A percentile compares a stretch with the other conserved stretches of the same genome.
Conservation (phyloP, 2,888 invertebrate species). For the Sympetrum striolatum region DNA sequence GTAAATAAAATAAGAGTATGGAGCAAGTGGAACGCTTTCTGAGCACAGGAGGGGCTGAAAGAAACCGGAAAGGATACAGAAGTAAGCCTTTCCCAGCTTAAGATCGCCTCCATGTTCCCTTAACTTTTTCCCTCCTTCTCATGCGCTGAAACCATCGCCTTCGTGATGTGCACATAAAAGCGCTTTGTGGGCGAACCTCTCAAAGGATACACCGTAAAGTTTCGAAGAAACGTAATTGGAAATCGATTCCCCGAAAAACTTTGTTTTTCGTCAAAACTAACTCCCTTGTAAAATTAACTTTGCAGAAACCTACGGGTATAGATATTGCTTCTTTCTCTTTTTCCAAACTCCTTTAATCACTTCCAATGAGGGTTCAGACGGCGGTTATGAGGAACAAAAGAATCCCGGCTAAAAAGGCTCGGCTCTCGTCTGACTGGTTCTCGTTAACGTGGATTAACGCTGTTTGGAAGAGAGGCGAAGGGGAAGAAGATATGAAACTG, state of each 20-base stretch:
- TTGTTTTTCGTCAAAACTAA: background rate
- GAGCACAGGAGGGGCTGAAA: background rate
- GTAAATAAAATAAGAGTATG: background rate
- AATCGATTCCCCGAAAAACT: background rate
- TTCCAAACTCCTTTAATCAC: background rate
- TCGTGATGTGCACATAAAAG: conserved; percentile 5
- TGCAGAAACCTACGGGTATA: background rate
- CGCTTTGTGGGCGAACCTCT: background rate
- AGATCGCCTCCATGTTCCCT: background rate
- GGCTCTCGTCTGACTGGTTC: background rate
- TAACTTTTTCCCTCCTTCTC: background rate
- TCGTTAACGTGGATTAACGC: background rate
- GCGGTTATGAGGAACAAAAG: background rate
- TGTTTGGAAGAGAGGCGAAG: background rate
- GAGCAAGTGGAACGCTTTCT: background rate
- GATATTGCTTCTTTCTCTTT: background rate
- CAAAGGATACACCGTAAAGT: background rate
- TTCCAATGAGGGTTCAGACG: background rate
- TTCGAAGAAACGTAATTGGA: background rate
- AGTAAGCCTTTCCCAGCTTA: background rate
- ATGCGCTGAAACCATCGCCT: background rate
- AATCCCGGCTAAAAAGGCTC: background rate
- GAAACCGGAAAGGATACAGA: background rate
- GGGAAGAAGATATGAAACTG: background rate
- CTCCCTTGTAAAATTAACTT: background rate